These are phyloP conservation scores for Macaca fascicularis DNA, from an alignment of 2,113 vertebrate genomes.

Conservation along the genomic window DNA sequence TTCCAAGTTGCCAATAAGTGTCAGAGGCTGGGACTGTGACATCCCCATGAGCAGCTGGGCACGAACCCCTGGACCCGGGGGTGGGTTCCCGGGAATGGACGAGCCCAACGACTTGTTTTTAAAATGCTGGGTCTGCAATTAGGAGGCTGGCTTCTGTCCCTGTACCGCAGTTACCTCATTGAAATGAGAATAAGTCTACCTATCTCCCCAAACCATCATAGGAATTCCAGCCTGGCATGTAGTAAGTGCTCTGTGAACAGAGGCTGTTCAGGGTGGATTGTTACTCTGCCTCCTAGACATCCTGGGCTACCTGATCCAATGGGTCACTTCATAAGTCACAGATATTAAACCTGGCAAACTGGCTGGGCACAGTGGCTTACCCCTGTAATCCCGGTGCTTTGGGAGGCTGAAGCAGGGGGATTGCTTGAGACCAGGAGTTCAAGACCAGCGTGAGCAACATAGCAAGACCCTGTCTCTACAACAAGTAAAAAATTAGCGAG, in stretches of 20 bases:
- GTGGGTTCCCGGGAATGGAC: neutral
- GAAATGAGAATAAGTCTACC: neutral
- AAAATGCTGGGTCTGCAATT: neutral
- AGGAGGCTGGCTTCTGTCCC: neutral
- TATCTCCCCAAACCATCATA: neutral
- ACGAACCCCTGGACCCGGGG: rapidly evolving
- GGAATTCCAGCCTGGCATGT: neutral
- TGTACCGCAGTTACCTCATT: neutral
- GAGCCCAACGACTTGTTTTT: neutral
- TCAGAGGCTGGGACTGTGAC: neutral
- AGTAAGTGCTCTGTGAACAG: neutral
- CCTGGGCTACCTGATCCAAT: neutral
- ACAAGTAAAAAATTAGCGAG: no score
- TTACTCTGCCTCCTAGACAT: neutral
- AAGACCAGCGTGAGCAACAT: no score
- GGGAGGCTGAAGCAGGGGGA: no score
- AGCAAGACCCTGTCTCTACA: no score
- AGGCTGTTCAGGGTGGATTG: neutral
- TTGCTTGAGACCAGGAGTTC: no score
- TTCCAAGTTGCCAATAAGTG: neutral
- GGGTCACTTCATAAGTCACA: neutral
- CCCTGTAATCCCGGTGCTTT: no score
- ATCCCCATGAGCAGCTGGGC: neutral
- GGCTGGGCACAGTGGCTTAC: no score
- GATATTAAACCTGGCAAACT: neutral